phyloP scores from a whole-genome alignment of 2,888 invertebrate genomes.

The Pterobdella sp. region DNA sequence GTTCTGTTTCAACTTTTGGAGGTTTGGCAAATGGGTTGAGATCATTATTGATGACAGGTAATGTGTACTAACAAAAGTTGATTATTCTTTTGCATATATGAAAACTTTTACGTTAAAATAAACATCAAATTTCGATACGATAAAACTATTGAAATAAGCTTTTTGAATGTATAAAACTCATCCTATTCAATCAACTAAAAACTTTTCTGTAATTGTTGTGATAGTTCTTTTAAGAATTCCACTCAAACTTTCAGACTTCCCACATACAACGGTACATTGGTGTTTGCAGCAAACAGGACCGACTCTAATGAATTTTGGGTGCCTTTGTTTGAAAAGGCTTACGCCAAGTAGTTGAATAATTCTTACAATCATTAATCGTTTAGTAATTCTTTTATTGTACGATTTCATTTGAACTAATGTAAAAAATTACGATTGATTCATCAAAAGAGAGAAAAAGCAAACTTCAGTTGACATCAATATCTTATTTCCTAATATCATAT shows the following conservation, averaged over 20 bases:
- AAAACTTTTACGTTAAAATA: too few species aligned
- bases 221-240: background rate
- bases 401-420: background rate
- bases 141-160: background rate
- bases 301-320: constrained; percentile 66
- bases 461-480: too few species aligned
- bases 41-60: constrained; percentile 65
- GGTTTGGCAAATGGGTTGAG: constrained; percentile 70
- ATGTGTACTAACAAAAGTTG: too few species aligned
- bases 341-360: constrained; percentile 40
- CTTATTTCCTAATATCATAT: too few species aligned
- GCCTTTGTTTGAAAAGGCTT: constrained; percentile 60
- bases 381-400: background rate
- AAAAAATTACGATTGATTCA: too few species aligned
- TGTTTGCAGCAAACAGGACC: constrained; percentile 59
- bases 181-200: too few species aligned
- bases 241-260: constrained; percentile 56
- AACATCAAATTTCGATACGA: too few species aligned
- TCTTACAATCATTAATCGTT: background rate
- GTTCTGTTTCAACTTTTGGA: constrained; percentile 85
- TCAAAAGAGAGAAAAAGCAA: too few species aligned
- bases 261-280: constrained; percentile 60
- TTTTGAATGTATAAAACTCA: too few species aligned
- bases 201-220: too few species aligned
- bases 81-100: too few species aligned